phyloP scores from a whole-genome alignment of 1,140 invertebrate genomes.

The Sitobion miscanthi region DNA sequence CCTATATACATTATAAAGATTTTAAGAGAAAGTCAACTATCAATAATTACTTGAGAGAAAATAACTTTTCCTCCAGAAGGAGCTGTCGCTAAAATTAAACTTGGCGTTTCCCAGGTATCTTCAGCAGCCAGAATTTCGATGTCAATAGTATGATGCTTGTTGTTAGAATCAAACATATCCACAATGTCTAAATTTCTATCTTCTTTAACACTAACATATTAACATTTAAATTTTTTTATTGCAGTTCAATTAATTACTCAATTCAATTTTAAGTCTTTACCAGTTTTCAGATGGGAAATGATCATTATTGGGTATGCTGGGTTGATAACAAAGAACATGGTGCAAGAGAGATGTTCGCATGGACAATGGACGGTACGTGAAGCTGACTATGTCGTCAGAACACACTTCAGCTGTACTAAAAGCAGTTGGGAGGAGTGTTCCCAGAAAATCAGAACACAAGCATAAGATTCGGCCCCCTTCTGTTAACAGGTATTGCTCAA shows the following conservation, averaged over 20 bases:
- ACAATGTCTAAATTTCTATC: conserved; percentile 59
- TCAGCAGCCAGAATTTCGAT: conserved; percentile 80
- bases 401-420: conserved; percentile 83
- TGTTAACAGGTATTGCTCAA: conserved; percentile 75
- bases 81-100: conserved; percentile 75
- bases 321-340: conserved; percentile 86
- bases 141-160: conserved; percentile 72
- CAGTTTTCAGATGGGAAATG: conserved; percentile 74
- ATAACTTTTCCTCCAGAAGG: conserved; percentile 74
- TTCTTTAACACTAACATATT: not conserved
- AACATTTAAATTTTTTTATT: not conserved
- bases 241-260: not conserved
- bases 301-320: conserved; percentile 71
- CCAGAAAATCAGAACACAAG: conserved; percentile 81
- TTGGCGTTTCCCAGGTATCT: conserved; percentile 84
- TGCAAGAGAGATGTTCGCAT: conserved; percentile 81
- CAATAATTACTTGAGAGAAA: conserved; percentile 76
- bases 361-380: conserved; percentile 82
- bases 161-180: conserved; percentile 69
- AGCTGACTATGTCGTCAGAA: conserved; percentile 81
- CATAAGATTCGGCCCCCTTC: conserved; percentile 78
- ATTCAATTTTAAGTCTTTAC: not conserved
- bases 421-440: conserved; percentile 73
- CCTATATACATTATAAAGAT: not conserved
- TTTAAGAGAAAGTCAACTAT: not conserved